Conservation (phyloP, 2,888 invertebrate genomes). For the Pristionchus fissidentatus region DNA sequence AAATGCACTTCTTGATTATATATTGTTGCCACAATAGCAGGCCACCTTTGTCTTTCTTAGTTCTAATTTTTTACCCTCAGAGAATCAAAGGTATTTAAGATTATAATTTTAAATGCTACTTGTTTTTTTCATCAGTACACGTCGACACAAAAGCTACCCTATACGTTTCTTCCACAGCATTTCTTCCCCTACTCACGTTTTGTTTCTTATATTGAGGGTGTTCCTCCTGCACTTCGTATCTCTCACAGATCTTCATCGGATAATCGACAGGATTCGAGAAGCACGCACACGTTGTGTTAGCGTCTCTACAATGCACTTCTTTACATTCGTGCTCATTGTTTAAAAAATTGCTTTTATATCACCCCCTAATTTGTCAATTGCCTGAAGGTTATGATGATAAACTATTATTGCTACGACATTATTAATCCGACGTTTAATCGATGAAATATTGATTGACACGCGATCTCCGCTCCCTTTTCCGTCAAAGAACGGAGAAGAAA, state of each 20-base stretch:
- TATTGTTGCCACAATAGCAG: too few relatives aligned
- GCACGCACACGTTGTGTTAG: slow-evolving; percentile 70
- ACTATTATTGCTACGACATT: neutral
- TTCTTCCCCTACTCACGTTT: neutral
- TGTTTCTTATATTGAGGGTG: neutral
- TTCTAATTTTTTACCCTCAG: too few relatives aligned
- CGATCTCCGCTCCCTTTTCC: neutral
- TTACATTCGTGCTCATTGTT: neutral
- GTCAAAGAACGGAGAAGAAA: neutral
- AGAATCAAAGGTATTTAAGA: neutral
- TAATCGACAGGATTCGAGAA: slow-evolving; percentile 63
- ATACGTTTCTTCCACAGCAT: neutral
- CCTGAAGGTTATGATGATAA: too few relatives aligned
- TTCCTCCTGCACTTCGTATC: neutral
- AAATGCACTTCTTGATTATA: too few relatives aligned
- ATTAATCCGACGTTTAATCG: neutral
- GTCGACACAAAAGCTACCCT: neutral
- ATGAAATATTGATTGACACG: slow-evolving; percentile 24
- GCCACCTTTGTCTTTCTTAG: too few relatives aligned
- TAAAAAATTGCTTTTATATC: neutral
- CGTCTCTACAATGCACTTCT: slow-evolving; percentile 45
- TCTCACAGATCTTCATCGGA: slow-evolving; percentile 62
- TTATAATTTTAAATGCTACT: neutral
- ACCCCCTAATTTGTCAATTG: too few relatives aligned
- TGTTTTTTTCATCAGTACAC: neutral